Evolutionary conservation across 2,797 vertebrate species (phyloP).

Genomic region (Anas georgica): DNA sequence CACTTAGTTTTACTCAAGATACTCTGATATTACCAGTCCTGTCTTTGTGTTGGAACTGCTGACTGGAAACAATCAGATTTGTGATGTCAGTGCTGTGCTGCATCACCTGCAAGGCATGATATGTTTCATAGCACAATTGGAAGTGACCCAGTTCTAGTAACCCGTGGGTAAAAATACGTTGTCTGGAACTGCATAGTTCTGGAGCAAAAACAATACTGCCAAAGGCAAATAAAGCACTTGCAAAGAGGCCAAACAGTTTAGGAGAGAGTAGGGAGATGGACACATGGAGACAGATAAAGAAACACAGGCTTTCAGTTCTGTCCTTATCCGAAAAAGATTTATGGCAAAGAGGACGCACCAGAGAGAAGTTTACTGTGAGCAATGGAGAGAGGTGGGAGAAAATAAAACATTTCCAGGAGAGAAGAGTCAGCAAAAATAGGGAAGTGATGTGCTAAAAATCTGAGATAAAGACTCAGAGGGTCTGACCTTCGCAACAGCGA

Average conservation of each 20-base stretch:
- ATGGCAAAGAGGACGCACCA: neutral
- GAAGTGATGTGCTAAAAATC: neutral
- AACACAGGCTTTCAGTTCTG: neutral
- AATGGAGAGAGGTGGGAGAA: neutral
- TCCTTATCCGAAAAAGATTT: neutral
- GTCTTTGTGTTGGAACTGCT: neutral
- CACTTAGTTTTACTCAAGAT: neutral
- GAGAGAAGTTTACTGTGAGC: neutral
- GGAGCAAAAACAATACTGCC: neutral
- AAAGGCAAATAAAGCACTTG: neutral
- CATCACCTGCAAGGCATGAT: neutral
- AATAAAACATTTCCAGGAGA: neutral
- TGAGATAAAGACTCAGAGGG: neutral
- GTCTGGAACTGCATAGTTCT: neutral
- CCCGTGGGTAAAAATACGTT: neutral
- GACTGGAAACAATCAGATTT: neutral
- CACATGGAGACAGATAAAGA: neutral
- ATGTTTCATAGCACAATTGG: neutral
- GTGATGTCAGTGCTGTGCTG: neutral
- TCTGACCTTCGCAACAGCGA: neutral
- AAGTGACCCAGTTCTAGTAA: neutral
- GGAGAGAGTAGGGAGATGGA: neutral
- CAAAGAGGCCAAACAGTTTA: neutral
- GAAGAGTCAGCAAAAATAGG: neutral
- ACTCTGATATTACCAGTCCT: neutral